Conservation (phyloP, 2,888 invertebrate genomes). For the Malthinus flaveolus region DNA sequence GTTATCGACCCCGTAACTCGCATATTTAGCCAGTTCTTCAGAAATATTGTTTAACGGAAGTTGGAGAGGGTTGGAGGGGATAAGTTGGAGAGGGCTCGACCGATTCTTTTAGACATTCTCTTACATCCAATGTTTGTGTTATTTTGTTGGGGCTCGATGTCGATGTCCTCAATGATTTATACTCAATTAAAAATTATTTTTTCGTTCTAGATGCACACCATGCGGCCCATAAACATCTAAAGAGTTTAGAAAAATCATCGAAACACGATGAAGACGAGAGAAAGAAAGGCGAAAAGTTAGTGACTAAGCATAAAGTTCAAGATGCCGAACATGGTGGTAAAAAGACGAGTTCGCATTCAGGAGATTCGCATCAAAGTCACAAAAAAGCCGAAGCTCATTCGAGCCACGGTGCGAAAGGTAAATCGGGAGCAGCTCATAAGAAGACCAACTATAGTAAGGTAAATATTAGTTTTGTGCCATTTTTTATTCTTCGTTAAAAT, state of each 20-base stretch:
- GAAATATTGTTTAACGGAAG: no score
- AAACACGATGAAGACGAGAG: constrained; percentile 46
- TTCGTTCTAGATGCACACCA: constrained; percentile 31
- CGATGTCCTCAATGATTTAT: no score
- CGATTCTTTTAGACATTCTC: no score
- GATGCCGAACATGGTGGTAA: constrained; percentile 48
- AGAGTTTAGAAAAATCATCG: constrained; percentile 39
- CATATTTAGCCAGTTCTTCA: no score
- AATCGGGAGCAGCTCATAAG: constrained; percentile 44
- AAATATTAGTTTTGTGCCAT: no score
- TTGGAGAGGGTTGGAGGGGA: no score
- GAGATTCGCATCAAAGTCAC: constrained; percentile 40
- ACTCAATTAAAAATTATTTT: no score
- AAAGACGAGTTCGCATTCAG: constrained; percentile 44
- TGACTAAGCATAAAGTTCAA: constrained; percentile 42
- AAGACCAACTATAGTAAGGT: constrained; percentile 49
- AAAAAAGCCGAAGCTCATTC: constrained; percentile 43
- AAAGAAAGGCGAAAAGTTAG: constrained; percentile 43
- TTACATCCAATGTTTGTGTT: no score
- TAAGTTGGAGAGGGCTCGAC: no score
- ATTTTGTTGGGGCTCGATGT: no score
- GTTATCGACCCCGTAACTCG: no score
- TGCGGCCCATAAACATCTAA: constrained; percentile 33
- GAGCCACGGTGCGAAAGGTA: constrained; percentile 45
- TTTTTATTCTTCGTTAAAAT: no score